A percentile compares a stretch with the other conserved stretches of the same genome.
Conservation (phyloP, 2,113 vertebrate species). For the Embiotoca jacksoni region DNA sequence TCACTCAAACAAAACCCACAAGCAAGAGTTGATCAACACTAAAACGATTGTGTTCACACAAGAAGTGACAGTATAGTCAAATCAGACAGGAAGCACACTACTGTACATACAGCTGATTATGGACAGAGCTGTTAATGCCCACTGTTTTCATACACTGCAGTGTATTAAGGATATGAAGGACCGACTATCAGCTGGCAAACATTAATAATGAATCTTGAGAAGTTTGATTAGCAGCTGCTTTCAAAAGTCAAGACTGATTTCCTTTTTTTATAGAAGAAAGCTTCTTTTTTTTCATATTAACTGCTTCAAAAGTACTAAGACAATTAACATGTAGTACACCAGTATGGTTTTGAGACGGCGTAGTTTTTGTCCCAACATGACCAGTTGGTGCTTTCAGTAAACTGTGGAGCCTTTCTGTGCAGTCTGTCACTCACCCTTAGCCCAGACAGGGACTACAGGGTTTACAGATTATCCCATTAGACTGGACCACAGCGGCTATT, state of each 20-base stretch:
- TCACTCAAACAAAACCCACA: neutral
- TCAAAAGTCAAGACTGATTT: too few relatives aligned
- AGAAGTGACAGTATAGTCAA: too few relatives aligned
- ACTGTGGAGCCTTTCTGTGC: neutral
- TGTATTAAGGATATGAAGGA: neutral
- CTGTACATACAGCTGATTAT: neutral
- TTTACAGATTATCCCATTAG: conserved; percentile 72
- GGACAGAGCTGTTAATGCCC: neutral
- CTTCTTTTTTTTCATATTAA: neutral
- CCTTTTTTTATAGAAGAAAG: too few relatives aligned
- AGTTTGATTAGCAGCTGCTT: too few relatives aligned
- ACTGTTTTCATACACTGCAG: neutral
- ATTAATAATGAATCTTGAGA: too few relatives aligned
- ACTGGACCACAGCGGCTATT: conserved; percentile 18
- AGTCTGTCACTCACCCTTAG: conserved; percentile 30
- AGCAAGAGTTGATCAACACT: neutral
- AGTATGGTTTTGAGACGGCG: neutral
- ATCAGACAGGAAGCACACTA: neutral
- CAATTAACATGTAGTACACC: too few relatives aligned
- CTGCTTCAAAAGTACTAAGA: neutral
- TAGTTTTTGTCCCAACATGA: neutral
- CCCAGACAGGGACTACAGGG: conserved; percentile 47
- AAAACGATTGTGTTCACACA: neutral
- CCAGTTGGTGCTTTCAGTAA: neutral
- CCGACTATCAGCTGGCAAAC: neutral